These are phyloP conservation scores for Delphinapterus leucas DNA, from an alignment of 2,113 vertebrate species.

Conservation along the genomic window DNA sequence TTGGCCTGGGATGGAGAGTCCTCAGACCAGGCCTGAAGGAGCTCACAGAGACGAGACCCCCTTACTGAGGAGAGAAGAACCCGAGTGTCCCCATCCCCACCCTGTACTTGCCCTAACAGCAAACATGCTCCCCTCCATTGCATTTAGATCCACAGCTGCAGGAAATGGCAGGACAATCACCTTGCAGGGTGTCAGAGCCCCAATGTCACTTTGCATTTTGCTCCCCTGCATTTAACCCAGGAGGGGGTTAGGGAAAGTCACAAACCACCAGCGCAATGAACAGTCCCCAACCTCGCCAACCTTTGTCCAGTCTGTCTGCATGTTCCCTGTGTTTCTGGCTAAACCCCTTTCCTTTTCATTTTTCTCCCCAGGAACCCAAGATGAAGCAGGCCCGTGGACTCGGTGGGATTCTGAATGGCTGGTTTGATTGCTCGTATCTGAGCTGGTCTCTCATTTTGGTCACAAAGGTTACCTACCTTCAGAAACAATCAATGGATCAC, in stretches of 20 bases:
- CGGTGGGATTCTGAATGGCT: background rate
- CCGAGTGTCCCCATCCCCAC: accelerated
- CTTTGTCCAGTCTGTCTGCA: background rate
- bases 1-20: background rate
- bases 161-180: background rate
- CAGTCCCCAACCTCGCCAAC: background rate
- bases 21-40: background rate
- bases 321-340: accelerated
- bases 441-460: background rate
- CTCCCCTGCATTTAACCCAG: background rate
- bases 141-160: accelerated
- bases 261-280: background rate
- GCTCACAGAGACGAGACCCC: background rate
- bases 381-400: background rate
- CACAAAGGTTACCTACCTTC: background rate
- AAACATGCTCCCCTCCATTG: accelerated
- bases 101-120: accelerated
- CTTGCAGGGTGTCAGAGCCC: background rate
- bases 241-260: background rate
- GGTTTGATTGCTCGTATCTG: background rate
- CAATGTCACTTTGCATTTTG: background rate
- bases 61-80: background rate
- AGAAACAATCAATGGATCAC: background rate
- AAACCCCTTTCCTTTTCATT: background rate
- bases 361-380: background rate